phyloP scores from a whole-genome alignment of 2,797 vertebrate species.

The Muscicapa comitata region DNA sequence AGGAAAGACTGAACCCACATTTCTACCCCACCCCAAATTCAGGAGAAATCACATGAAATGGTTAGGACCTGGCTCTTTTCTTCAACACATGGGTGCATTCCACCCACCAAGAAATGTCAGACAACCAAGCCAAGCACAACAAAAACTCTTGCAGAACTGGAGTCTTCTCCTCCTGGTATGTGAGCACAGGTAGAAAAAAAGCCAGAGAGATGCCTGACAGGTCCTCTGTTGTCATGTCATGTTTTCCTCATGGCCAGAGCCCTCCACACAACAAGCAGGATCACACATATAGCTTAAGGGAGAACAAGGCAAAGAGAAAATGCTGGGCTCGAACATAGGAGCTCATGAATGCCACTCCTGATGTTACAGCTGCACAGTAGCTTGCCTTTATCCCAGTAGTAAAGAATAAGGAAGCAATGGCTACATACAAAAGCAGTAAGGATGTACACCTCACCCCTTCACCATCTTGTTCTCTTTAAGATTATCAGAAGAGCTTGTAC shows the following conservation, averaged over 20 bases:
- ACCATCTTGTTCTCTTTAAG: not conserved
- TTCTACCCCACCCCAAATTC: not conserved
- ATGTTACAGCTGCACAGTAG: not conserved
- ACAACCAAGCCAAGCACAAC: not conserved
- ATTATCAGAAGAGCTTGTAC: not conserved
- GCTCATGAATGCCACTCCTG: not conserved
- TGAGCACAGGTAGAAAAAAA: not conserved
- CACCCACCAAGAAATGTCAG: not conserved
- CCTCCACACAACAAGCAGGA: not conserved
- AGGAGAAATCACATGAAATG: not conserved
- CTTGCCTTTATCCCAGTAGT: not conserved
- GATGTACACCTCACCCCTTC: not conserved
- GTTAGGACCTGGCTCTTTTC: not conserved
- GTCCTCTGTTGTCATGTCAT: not conserved
- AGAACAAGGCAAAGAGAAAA: not conserved
- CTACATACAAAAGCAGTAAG: not conserved
- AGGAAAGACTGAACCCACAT: not conserved
- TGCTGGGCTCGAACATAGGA: not conserved
- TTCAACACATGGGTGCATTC: not conserved
- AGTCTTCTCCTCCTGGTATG: not conserved
- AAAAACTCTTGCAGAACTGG: not conserved
- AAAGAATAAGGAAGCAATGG: not conserved
- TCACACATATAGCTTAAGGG: not conserved
- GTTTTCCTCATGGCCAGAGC: not conserved
- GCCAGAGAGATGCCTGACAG: not conserved